Base-by-base conservation (phyloP, 2,888 invertebrate genomes). In the Andrena trimmerana region DNA sequence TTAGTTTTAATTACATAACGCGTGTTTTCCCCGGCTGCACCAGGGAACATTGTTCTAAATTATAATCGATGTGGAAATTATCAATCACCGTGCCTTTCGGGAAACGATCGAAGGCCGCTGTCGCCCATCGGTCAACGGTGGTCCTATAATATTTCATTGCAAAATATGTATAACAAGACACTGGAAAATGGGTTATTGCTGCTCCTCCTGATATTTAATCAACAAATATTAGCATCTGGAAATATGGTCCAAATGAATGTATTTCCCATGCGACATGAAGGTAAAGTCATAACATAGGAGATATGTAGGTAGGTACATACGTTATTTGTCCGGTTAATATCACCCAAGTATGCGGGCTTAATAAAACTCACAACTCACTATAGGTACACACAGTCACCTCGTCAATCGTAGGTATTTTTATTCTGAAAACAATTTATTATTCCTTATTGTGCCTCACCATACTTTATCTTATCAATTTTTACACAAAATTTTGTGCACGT, bases 1-100 rank as follows among this genome's bases (percentile, higher is more conserved):
- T 59, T 84, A 86, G 78, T 79, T 87, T 81, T 88, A 87, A 87
- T 87, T 82, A 80, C 84, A 78, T 76, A 36, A 71, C 63, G 16
- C 62, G 60, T 70, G 75, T 81, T 52, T 54, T 75, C 67, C 62
- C 50, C 63, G 42, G 42, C 24, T 63, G 31, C 10, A 16, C 68
- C 54, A 20, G 54, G 59, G 63, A 74, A 78, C 72, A 78, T 84
- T 68, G 60, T 69, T 48, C 54, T 33, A 68, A 76, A 87, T 75
- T 80, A 73, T 80, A 78, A 81, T 71, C 54, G 62, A 60, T 66
- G 81, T 42, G 74, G 65, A 79, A 71, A 81, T 84, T 72, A 80
- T 72, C 74, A 67, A 81, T 75, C 59, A 63, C 54, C 29, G 10
- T 6, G 24, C 27, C 16, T 67, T 60, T 31, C 36, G 48, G 8